Conservation (phyloP, 2,797 vertebrate genomes). For the Tenualosa thibaudeaui region DNA sequence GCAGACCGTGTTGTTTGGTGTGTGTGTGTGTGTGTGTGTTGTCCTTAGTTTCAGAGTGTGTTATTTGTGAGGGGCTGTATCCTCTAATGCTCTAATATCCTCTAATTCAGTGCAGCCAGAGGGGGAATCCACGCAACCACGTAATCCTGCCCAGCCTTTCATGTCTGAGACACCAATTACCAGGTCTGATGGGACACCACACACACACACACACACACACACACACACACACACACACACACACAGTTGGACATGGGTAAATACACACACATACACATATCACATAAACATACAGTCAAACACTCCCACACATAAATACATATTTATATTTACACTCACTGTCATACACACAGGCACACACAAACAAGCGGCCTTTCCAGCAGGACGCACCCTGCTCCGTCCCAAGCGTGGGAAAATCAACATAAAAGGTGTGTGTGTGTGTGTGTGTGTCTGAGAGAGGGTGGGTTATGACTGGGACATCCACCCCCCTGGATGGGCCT, state of each 20-base stretch:
- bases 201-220: slow-evolving; percentile 33
- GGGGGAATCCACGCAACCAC: slow-evolving; percentile 41
- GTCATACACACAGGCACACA: background rate
- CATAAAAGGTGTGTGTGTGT: background rate
- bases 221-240: slow-evolving; percentile 37
- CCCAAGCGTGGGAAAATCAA: background rate
- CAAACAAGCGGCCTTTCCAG: background rate
- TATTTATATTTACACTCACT: background rate
- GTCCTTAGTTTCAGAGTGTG: background rate
- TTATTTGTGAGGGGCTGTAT: slow-evolving; percentile 44
- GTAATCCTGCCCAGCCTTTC: slow-evolving; percentile 53
- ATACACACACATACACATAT: background rate
- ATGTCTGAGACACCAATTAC: slow-evolving; percentile 58
- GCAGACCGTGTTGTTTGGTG: too few relatives aligned
- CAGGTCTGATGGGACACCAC: slow-evolving; percentile 54
- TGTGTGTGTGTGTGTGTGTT: background rate
- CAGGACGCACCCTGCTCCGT: background rate
- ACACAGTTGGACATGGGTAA: background rate
- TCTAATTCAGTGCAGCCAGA: slow-evolving; percentile 53
- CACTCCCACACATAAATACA: background rate
- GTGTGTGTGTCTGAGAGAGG: background rate
- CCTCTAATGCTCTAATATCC: slow-evolving; percentile 56
- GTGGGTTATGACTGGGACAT: slow-evolving; percentile 46
- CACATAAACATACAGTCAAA: slow-evolving; percentile 31
- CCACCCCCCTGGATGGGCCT: slow-evolving; percentile 36